These are phyloP conservation scores for Andrena trimmerana DNA, from an alignment of 2,888 invertebrate species.

Conservation along the genomic window DNA sequence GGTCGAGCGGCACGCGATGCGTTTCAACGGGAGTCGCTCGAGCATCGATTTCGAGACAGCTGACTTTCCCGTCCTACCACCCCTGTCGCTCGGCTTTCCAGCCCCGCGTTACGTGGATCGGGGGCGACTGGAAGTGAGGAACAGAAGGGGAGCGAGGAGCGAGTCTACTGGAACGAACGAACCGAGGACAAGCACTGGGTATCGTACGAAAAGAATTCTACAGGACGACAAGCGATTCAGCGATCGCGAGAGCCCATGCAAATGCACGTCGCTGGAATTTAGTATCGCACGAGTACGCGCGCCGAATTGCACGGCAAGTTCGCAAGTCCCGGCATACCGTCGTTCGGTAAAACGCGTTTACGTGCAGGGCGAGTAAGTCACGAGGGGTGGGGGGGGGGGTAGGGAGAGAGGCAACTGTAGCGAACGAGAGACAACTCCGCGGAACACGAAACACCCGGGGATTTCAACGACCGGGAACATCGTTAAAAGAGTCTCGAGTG, in stretches of 20 bases:
- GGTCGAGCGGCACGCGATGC: conserved; percentile 8
- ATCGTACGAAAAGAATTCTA: too few relatives aligned
- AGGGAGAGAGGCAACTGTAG: background rate
- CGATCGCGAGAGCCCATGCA: background rate
- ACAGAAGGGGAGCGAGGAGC: background rate
- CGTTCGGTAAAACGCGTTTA: conserved; percentile 17
- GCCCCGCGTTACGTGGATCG: background rate
- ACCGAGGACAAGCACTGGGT: too few relatives aligned
- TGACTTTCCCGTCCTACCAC: background rate
- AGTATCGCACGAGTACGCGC: background rate
- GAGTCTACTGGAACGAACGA: too few relatives aligned
- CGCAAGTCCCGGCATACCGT: background rate
- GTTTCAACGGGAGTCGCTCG: background rate
- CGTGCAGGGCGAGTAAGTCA: conserved; percentile 10
- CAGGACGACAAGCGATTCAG: background rate
- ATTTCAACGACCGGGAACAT: conserved; percentile 32
- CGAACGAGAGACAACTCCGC: background rate
- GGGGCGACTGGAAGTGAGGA: background rate
- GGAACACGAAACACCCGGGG: conserved; percentile 14
- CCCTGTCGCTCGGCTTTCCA: background rate
- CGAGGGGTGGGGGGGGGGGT: background rate
- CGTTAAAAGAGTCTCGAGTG: conserved; percentile 43
- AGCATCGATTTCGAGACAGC: conserved; percentile 9
- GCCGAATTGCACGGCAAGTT: background rate
- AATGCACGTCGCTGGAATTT: background rate